Base-by-base conservation (phyloP, 2,113 vertebrate species). In the Channa argus region DNA sequence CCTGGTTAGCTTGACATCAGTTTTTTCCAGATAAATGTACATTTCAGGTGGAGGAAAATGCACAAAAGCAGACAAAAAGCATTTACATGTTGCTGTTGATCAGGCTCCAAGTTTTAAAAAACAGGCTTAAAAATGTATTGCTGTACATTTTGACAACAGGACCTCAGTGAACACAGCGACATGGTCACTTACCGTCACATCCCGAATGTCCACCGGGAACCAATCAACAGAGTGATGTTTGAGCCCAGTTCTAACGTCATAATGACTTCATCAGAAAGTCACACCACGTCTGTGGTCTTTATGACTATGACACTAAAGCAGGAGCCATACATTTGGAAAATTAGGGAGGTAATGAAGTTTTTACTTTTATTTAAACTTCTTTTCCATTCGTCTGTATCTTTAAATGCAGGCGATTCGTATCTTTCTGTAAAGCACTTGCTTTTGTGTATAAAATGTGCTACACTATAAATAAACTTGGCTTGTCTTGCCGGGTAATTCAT, bases 181-280 rank as follows among this genome's bases (percentile, higher is more conserved):
- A 56, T 74, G 74, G 82, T 90, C n/a, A 86, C 39, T 9, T 74
- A 67, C 12, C 91, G 49, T 46, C 37, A 77, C 52, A 38, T 71
- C 52, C 77, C 63, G 12, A 1, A 34, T 0, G 51, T 84, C 5
- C 86, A 62, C 0, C 7, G 49, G 41, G 83, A 88, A 37, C 84
- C 88, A 44, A 64, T 91, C 70, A 89, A 88, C 91, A 88, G 61
- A 68, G 53, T 85, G 43, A 11, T 43, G 46, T 69, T 75, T 51
- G 80, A 93, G 10, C 60, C 84, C 15, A 58, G 74, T 4, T 47
- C 66, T 46, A 80, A 87, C 4, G 43, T 89, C 41, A 46, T 87
- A 56, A 64, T 88, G 53, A 39, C 85, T 0, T 89, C 86, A 60
- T 87, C 91, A 6, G 77, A 89, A 46, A 92, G 87, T 45, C 47